phyloP scores from a whole-genome alignment of 2,113 vertebrate species.

The Datnioides undecimradiatus region DNA sequence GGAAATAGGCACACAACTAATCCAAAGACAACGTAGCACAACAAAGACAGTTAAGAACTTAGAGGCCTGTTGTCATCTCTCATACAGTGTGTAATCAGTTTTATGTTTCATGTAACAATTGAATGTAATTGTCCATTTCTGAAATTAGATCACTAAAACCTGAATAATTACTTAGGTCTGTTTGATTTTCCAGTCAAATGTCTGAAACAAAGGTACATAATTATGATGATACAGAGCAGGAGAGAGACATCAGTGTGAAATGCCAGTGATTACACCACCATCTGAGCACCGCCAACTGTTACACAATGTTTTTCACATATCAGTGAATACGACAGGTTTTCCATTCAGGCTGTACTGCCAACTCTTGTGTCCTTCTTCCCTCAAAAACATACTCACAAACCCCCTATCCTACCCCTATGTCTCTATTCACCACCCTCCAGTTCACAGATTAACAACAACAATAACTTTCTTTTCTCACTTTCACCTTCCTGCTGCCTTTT shows the following conservation, averaged over 20 bases:
- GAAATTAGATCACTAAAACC: background rate
- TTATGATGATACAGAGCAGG: constrained; percentile 53
- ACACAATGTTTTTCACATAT: constrained; percentile 55
- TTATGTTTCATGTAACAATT: background rate
- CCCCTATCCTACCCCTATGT: background rate
- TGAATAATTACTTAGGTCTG: background rate
- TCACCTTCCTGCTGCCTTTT: constrained; percentile 44
- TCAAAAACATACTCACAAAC: constrained; percentile 26
- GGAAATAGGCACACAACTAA: too few species aligned
- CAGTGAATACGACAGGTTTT: constrained; percentile 44
- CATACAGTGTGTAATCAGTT: background rate
- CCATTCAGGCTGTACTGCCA: constrained; percentile 13
- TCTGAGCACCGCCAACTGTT: constrained; percentile 56
- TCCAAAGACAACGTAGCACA: background rate
- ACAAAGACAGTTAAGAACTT: background rate
- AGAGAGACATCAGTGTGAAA: constrained; percentile 60
- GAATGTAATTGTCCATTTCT: constrained; percentile 6
- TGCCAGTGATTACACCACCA: constrained; percentile 66
- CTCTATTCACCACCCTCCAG: constrained; percentile 21
- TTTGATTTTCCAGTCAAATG: constrained; percentile 49
- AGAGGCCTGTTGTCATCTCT: background rate
- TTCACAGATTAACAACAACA: constrained; percentile 41
- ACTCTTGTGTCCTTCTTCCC: constrained; percentile 14
- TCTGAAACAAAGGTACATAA: constrained; percentile 61
- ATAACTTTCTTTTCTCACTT: constrained; percentile 30